Percentiles rank a stretch among this genome's conserved stretches.
phyloP scores from a whole-genome alignment of 1,140 invertebrate genomes.

The Rhyacophila brunnea region DNA sequence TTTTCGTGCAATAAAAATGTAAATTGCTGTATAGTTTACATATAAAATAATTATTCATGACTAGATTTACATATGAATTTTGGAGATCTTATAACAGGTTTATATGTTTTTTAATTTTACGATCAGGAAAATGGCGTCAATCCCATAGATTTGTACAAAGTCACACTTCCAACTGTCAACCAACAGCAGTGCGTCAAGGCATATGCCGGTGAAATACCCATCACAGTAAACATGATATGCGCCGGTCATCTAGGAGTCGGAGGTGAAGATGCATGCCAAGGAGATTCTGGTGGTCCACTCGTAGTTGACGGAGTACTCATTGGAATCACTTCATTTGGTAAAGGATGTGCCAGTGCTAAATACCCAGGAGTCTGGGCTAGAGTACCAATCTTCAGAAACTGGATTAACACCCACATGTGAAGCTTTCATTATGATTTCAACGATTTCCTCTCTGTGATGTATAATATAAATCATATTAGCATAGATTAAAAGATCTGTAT shows the following conservation, averaged over 20 bases:
- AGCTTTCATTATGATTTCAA: too few relatives aligned
- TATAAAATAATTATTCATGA: background rate
- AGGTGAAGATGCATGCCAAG: conserved; percentile 8
- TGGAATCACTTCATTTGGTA: conserved; percentile 57
- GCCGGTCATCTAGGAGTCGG: conserved; percentile 2
- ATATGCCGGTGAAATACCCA: background rate
- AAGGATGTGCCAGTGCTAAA: conserved; percentile 53
- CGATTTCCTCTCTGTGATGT: too few relatives aligned
- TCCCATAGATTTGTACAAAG: conserved; percentile 16
- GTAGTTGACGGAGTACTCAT: conserved; percentile 38
- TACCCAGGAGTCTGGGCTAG: conserved; percentile 65
- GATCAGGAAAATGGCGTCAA: conserved; percentile 2
- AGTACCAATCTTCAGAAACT: conserved; percentile 42
- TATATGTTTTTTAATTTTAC: too few relatives aligned
- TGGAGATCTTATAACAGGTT: too few relatives aligned
- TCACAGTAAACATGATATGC: conserved; percentile 27
- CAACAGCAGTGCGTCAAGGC: background rate
- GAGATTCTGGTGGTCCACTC: conserved; percentile 35
- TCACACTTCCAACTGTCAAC: conserved; percentile 12
- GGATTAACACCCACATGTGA: too few relatives aligned
- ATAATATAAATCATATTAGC: too few relatives aligned
- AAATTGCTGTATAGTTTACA: background rate
- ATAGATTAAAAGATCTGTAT: too few relatives aligned
- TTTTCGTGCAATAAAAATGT: too few relatives aligned
- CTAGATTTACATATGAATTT: too few relatives aligned